phyloP scores from a whole-genome alignment of 2,888 invertebrate genomes.

The Drosophila kambysellisi region DNA sequence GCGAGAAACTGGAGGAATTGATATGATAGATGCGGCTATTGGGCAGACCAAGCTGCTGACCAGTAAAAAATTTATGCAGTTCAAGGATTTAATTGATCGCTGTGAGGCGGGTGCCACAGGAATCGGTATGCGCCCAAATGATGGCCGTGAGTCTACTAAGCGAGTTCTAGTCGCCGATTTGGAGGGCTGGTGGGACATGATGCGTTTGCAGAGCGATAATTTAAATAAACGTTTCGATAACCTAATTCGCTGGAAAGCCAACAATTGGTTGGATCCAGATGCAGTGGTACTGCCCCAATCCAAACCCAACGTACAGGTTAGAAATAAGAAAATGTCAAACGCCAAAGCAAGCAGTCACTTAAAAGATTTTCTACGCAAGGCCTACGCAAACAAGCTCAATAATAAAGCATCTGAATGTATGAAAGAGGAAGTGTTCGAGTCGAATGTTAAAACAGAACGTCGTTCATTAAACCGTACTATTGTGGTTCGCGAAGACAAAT shows the following conservation, averaged over 20 bases:
- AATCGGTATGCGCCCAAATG: constrained; percentile 35
- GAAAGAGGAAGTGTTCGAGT: not conserved
- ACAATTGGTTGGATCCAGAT: constrained; percentile 83
- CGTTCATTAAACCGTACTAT: constrained; percentile 30
- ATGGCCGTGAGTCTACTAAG: constrained; percentile 77
- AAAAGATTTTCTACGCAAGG: constrained; percentile 71
- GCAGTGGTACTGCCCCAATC: constrained; percentile 17
- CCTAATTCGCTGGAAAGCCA: constrained; percentile 77
- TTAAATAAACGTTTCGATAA: constrained; percentile 82
- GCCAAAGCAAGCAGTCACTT: constrained; percentile 67
- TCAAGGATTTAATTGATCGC: constrained; percentile 86
- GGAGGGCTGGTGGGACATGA: constrained; percentile 89
- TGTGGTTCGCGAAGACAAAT: constrained; percentile 62
- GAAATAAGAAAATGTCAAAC: constrained; percentile 30
- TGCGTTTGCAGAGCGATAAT: constrained; percentile 86
- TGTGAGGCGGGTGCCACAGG: constrained; percentile 77
- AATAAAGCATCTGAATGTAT: constrained; percentile 51
- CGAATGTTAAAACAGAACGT: constrained; percentile 20
- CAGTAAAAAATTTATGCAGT: constrained; percentile 90
- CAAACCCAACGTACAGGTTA: constrained; percentile 20
- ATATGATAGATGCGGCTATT: constrained; percentile 89
- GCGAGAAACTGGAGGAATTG: constrained; percentile 82
- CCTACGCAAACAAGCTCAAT: constrained; percentile 42
- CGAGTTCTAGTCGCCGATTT: constrained; percentile 87
- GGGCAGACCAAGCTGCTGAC: constrained; percentile 91